Conservation (phyloP, 2,888 invertebrate genomes). For the Epinotia brunnichana region DNA sequence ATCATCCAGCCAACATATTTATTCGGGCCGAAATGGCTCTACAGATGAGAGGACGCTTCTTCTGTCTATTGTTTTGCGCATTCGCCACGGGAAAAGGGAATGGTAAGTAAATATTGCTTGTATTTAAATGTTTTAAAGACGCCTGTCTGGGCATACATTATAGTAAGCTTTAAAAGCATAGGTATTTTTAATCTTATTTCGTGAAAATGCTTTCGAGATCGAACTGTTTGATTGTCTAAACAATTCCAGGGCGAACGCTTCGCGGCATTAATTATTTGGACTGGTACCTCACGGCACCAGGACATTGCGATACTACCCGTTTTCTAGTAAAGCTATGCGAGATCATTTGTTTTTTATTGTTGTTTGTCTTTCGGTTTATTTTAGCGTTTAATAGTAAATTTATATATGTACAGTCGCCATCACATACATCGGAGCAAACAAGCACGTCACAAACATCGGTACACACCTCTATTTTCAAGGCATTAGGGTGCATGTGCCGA, state of each 20-base stretch:
- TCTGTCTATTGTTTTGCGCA: slow-evolving; percentile 72
- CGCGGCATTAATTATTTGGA: slow-evolving; percentile 29
- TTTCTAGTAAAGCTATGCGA: slow-evolving; percentile 29
- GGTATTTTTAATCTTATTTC: slow-evolving; percentile 36
- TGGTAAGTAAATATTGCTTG: slow-evolving; percentile 72
- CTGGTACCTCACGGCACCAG: not conserved
- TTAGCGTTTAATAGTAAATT: not conserved
- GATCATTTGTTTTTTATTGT: not conserved
- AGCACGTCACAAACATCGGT: too few species aligned
- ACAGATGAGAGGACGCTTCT: slow-evolving; percentile 65
- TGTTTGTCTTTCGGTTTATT: not conserved
- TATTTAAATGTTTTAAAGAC: slow-evolving; percentile 54
- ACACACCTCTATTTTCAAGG: too few species aligned
- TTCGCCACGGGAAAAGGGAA: slow-evolving; percentile 64
- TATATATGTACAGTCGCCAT: too few species aligned
- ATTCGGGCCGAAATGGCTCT: slow-evolving; percentile 75
- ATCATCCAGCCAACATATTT: slow-evolving; percentile 66
- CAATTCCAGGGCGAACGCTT: slow-evolving; percentile 36
- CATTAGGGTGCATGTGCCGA: too few species aligned
- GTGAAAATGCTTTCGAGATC: slow-evolving; percentile 31
- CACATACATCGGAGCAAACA: too few species aligned
- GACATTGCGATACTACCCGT: not conserved
- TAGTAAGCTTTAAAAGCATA: slow-evolving; percentile 39
- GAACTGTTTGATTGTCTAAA: slow-evolving; percentile 39
- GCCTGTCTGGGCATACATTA: slow-evolving; percentile 63